Evolutionary conservation across 2,113 vertebrate species (phyloP), one percentile per base, ranked within the genome.

Genomic region (Tylochromis polylepis): DNA sequence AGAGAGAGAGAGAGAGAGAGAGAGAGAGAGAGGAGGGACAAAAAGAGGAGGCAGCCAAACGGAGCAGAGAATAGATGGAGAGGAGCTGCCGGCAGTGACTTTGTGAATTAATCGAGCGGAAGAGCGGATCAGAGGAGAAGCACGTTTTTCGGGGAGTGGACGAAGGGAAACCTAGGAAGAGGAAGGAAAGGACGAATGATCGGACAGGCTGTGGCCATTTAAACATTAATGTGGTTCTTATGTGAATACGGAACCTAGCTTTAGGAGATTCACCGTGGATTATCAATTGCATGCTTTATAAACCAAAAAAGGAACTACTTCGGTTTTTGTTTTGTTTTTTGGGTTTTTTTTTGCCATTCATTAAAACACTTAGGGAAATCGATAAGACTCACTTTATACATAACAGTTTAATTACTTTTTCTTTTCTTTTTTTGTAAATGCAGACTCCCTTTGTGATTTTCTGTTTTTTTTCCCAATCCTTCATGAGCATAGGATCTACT

Each of bases 51-150:
- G 86, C 86, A 93, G 89, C 91, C 89, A 88, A 91, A 89, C 87
- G 29, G 88, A 93, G 90, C 90, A 93, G 91, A 90, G 89, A 88
- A 84, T 85, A 89, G 91, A 95, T 92, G 91, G 85, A 94, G 90
- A 93, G 86, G 87, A 93, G 81, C 88, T 87, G 81, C 90, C 90
- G 85, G 85, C 92, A 86, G 88, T 96, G 96, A 96, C 95, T 96
- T 95, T 94, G 95, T 95, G 92, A 96, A 95, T 95, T 93, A 92
- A 94, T 92, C 92, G 85, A 95, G 91, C 90, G 67, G 91, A 93
- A 92, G 94, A 95, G 87, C 56, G 82, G 91, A 95, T 93, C 88
- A 85, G 93, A 89, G 89, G 92, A 91, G 91, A 86, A 93, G 92
- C 91, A 92, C 91, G 87, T 90, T 95, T 95, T 91, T 88, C 82